Conservation (phyloP, 2,888 invertebrate species). For the Cylindroiulus punctatus region DNA sequence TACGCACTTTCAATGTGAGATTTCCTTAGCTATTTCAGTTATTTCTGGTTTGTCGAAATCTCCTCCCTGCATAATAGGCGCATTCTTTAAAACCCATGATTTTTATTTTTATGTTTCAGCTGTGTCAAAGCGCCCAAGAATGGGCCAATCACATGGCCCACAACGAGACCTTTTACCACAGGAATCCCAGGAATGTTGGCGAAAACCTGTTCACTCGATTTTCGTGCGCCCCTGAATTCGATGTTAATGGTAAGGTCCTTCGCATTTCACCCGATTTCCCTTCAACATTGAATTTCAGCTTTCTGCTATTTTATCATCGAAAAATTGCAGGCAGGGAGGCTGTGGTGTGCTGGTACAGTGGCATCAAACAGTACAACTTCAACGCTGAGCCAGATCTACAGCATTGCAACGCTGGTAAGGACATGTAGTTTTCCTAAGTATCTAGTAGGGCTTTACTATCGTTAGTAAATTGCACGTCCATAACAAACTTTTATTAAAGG, state of each 20-base stretch:
- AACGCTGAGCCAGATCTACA: constrained; percentile 78
- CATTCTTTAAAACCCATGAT: background rate
- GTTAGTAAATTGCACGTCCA: no score
- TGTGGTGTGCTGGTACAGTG: constrained; percentile 83
- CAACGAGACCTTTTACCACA: constrained; percentile 78
- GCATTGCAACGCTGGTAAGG: constrained; percentile 79
- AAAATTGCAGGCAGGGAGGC: constrained; percentile 75
- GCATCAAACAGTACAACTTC: constrained; percentile 79
- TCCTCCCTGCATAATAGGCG: no score
- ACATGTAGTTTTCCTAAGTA: no score
- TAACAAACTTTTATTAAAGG: no score
- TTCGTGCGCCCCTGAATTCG: constrained; percentile 59
- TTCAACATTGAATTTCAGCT: background rate
- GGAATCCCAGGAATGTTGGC: constrained; percentile 80
- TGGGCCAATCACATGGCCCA: constrained; percentile 89
- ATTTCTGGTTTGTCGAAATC: no score
- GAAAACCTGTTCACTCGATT: constrained; percentile 81
- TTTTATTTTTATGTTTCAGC: constrained; percentile 68
- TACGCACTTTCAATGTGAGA: no score
- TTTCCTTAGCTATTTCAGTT: no score
- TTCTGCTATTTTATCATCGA: background rate
- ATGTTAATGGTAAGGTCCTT: constrained; percentile 59
- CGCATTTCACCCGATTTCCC: background rate
- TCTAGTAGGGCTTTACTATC: no score
- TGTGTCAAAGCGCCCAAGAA: constrained; percentile 83